phyloP scores from a whole-genome alignment of 2,113 vertebrate species.

The Tetrao urogallus region DNA sequence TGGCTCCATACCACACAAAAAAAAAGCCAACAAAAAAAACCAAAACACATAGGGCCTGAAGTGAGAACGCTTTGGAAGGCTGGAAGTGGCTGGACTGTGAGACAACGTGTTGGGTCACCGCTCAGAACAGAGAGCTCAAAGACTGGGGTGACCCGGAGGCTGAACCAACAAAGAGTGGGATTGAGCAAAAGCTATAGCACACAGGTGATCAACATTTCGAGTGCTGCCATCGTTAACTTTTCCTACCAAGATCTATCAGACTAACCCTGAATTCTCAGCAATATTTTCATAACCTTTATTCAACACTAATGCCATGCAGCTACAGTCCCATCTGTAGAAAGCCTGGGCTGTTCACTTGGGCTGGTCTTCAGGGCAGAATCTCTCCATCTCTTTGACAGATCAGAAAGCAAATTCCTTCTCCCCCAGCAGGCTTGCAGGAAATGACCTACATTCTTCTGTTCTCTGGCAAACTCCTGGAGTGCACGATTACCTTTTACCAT shows the following conservation, averaged over 20 bases:
- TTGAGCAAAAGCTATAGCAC: not conserved
- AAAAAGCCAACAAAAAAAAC: too few relatives aligned
- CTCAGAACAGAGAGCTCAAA: not conserved
- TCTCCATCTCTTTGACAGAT: not conserved
- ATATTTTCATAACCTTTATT: not conserved
- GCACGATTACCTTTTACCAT: not conserved
- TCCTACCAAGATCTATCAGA: not conserved
- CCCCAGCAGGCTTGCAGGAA: not conserved
- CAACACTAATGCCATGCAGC: not conserved
- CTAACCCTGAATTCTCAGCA: not conserved
- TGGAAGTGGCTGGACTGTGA: not conserved
- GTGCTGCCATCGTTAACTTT: not conserved
- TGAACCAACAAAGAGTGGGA: rapidly evolving
- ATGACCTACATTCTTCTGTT: slow-evolving; percentile 22
- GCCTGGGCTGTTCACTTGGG: not conserved
- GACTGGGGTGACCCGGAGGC: not conserved
- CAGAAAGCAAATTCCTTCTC: not conserved
- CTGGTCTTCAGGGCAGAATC: not conserved
- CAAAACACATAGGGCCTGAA: not conserved
- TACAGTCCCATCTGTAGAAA: not conserved
- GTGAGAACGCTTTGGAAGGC: not conserved
- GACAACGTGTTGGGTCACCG: not conserved
- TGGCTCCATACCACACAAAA: not conserved
- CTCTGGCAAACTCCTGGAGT: not conserved
- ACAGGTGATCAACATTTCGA: rapidly evolving